phyloP scores from a whole-genome alignment of 2,113 vertebrate genomes.

The Apaloderma vittatum region DNA sequence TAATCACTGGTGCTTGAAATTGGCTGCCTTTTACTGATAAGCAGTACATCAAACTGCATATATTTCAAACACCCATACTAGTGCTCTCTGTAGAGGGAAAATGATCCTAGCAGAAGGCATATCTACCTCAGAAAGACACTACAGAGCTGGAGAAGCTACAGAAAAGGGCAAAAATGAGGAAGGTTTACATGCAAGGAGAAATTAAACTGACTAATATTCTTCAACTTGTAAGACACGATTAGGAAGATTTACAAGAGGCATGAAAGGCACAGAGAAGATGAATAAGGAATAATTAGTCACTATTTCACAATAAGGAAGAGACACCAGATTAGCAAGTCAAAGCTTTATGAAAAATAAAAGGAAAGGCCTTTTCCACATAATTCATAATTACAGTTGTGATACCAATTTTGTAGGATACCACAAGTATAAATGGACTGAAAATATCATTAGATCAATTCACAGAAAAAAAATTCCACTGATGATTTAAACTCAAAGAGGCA shows the following conservation, averaged over 20 bases:
- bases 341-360: background rate
- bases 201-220: background rate
- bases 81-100: background rate
- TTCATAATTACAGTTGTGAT: background rate
- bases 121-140: background rate
- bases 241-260: background rate
- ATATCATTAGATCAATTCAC: background rate
- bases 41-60: background rate
- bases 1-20: background rate
- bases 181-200: background rate
- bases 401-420: background rate
- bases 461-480: background rate
- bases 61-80: background rate
- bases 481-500: background rate
- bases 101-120: background rate
- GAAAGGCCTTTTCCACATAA: background rate
- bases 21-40: constrained; percentile 4
- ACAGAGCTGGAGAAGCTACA: background rate
- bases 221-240: background rate
- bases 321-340: background rate
- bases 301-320: background rate
- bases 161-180: background rate
- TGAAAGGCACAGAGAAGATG: background rate
- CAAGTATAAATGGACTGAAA: background rate
- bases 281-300: background rate